Conservation (phyloP, 2,888 invertebrate species). For the Chalcosyrphus nemorum region DNA sequence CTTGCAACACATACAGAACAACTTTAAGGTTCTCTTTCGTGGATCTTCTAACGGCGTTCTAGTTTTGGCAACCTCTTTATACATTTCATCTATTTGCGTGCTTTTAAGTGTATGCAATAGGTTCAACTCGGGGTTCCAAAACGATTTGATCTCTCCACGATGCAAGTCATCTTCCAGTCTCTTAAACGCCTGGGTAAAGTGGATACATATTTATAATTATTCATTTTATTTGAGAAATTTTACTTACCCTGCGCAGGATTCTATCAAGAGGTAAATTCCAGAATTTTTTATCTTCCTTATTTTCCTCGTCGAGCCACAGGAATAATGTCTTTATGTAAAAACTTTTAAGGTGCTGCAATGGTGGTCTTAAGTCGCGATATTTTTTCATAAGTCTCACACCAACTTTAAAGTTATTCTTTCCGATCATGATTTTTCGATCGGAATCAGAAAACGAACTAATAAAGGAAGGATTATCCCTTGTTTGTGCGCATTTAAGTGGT, state of each 20-base stretch:
- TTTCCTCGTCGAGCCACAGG: not conserved
- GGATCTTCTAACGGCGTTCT: not conserved
- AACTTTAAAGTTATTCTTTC: not conserved
- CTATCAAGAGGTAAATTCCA: no score
- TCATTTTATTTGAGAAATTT: no score
- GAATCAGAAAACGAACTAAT: not conserved
- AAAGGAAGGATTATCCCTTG: not conserved
- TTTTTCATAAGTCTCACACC: conserved; percentile 4
- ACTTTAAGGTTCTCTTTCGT: not conserved
- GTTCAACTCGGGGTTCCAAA: not conserved
- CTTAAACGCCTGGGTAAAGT: not conserved
- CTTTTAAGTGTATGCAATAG: not conserved
- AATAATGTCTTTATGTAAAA: conserved; percentile 11
- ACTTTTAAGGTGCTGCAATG: not conserved
- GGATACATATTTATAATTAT: no score
- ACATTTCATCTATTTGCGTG: not conserved
- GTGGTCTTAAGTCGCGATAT: not conserved
- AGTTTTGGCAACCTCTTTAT: not conserved
- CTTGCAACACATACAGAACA: not conserved
- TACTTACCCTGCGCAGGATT: no score
- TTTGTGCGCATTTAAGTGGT: not conserved
- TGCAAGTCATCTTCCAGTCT: not conserved
- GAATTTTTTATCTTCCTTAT: no score
- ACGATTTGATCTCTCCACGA: not conserved
- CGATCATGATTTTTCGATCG: not conserved